Percentiles rank a stretch among this genome's conserved stretches.
Conservation (phyloP, 2,888 invertebrate species). For the Melolontha melolontha region DNA sequence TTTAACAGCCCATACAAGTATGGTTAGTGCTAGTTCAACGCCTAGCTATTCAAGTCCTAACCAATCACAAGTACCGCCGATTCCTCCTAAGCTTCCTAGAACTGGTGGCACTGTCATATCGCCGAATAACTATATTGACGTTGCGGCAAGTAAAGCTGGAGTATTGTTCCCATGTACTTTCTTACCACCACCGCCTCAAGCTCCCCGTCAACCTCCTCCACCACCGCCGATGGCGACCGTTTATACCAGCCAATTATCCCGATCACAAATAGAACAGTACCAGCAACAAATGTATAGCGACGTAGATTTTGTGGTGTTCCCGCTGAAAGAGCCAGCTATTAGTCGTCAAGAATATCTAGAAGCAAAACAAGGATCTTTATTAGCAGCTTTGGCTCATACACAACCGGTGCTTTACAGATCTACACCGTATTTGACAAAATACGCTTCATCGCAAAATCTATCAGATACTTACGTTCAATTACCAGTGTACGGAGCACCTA, state of each 20-base stretch:
- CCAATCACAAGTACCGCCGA: conserved; percentile 58
- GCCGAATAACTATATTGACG: conserved; percentile 74
- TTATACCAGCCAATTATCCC: conserved; percentile 76
- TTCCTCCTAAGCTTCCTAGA: conserved; percentile 65
- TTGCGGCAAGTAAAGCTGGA: conserved; percentile 69
- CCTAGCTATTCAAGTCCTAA: conserved; percentile 70
- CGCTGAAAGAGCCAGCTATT: conserved; percentile 88
- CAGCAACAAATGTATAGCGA: conserved; percentile 92
- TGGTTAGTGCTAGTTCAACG: conserved; percentile 74
- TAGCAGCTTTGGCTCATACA: conserved; percentile 75
- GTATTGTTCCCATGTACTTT: conserved; percentile 67
- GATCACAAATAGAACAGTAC: conserved; percentile 86
- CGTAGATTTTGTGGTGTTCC: conserved; percentile 92
- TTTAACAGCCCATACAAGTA: conserved; percentile 80
- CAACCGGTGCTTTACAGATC: conserved; percentile 84
- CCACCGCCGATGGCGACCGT: conserved; percentile 78
- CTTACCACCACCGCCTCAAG: conserved; percentile 75
- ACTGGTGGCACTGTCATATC: conserved; percentile 67
- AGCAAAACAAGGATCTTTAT: conserved; percentile 83
- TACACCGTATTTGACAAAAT: conserved; percentile 83
- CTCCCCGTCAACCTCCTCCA: conserved; percentile 72
- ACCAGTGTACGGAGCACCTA: conserved; percentile 77
- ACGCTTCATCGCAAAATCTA: conserved; percentile 85
- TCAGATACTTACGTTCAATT: conserved; percentile 81
- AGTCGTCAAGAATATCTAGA: conserved; percentile 93